Base-by-base conservation (phyloP, 2,888 invertebrate genomes). In the Emmelina monodactyla region DNA sequence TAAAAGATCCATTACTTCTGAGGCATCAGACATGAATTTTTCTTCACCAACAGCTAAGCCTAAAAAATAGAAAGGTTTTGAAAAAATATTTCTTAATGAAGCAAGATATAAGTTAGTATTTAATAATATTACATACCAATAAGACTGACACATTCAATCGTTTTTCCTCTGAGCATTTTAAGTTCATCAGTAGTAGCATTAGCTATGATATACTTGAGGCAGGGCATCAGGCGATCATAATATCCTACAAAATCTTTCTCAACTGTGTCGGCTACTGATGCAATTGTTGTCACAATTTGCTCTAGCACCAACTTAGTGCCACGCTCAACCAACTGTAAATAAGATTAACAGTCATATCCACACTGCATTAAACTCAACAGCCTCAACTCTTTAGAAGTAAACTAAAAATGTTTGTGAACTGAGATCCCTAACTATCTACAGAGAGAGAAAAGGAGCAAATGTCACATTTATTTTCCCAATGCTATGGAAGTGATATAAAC, bases 211-310 rank as follows among this genome's bases (percentile, higher is more conserved):
- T 94, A 97, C 68, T 98, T 98, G 43, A 99, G 84, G 58, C 93
- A 95, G 1, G 97, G 97, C 85, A 96, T 90, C 47, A 90, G 78
- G 48, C 93, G 87, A 61, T 97, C 97, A 57, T 99, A 99, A 73
- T 97, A 98, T 2, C 87, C 82, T 5, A 91, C 88, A 68, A 99
- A 99, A 57, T 96, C 94, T 55, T 95, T 94, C 68, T 97, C 97
- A 9, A 96, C 93, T 0, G 98, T 96, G 67, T 99, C 99, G 1
- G 99, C 99, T 1, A 99, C 95, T 0, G 97, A 96, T 6, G 99
- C 98, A 45, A 99, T 93, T 3, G 98, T 97, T 0, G 97, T 97
- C n/a, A 98, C 96, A 34, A 95, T 90, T 78, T 99, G 99, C 73
- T 99, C 98, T 42, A 99, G 76, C 7, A 99, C 98, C 43, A 98